A percentile compares a stretch with the other conserved stretches of the same genome.
Conservation (phyloP, 2,113 vertebrate genomes). For the Lethenteron reissneri region DNA sequence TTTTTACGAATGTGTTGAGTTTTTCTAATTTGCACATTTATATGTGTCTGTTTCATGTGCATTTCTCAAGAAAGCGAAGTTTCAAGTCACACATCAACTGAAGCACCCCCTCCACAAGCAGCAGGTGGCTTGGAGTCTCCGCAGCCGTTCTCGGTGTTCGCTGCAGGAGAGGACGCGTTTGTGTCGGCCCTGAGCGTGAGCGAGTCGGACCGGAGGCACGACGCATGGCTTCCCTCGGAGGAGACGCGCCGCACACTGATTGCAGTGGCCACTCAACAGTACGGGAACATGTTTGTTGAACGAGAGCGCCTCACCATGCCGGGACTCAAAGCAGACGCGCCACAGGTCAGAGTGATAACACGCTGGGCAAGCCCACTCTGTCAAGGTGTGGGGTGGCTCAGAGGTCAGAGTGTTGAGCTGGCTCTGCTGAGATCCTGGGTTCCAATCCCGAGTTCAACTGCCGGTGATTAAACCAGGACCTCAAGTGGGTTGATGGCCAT, state of each 20-base stretch:
- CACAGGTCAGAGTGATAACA: slow-evolving; percentile 39
- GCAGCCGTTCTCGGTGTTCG: slow-evolving; percentile 53
- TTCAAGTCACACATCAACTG: too few species aligned
- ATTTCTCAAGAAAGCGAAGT: too few species aligned
- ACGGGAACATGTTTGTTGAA: slow-evolving; percentile 38
- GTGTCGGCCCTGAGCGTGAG: slow-evolving; percentile 75
- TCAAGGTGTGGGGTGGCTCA: background rate
- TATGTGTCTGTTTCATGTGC: too few species aligned
- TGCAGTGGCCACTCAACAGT: slow-evolving; percentile 54
- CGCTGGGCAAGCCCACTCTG: background rate
- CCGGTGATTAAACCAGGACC: background rate
- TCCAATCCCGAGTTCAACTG: background rate
- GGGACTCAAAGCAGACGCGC: slow-evolving; percentile 82
- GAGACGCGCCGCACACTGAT: slow-evolving; percentile 45
- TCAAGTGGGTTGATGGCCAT: background rate
- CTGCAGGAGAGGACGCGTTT: slow-evolving; percentile 61
- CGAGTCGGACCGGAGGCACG: slow-evolving; percentile 66
- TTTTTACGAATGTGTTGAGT: too few species aligned
- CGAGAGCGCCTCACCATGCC: slow-evolving; percentile 73
- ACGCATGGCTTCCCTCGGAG: slow-evolving; percentile 74
- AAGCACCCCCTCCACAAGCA: too few species aligned
- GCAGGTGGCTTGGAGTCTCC: slow-evolving; percentile 15
- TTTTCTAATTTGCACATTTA: too few species aligned
- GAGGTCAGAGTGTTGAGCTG: background rate
- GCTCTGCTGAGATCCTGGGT: background rate